Evolutionary conservation across 2,888 invertebrate species (phyloP).

Genomic region (Gryllus longicercus): DNA sequence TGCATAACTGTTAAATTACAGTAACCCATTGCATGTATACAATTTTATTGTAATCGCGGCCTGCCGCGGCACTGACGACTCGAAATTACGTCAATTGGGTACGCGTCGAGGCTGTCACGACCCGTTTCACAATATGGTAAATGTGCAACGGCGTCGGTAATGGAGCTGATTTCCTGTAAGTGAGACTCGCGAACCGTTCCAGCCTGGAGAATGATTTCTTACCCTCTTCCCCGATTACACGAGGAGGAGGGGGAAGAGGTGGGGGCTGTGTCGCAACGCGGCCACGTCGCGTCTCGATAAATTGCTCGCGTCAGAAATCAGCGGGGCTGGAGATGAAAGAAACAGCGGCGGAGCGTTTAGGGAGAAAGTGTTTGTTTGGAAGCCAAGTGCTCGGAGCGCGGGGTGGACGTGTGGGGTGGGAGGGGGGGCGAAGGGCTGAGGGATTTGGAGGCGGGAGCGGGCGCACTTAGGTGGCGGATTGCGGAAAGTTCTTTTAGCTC

Average conservation of each 20-base stretch:
- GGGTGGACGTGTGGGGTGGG: not conserved
- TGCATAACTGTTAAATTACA: constrained; percentile 17
- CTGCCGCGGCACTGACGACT: not conserved
- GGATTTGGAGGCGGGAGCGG: not conserved
- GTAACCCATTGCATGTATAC: not conserved
- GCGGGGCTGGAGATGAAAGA: not conserved
- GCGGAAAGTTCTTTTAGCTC: constrained; percentile 6
- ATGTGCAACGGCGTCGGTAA: not conserved
- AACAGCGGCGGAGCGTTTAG: not conserved
- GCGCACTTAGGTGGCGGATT: not conserved
- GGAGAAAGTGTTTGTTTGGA: constrained; percentile 17
- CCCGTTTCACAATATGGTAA: constrained; percentile 4
- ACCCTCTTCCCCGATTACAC: not conserved
- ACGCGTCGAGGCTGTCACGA: not conserved
- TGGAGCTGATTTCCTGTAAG: constrained; percentile 1
- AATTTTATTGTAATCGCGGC: not conserved
- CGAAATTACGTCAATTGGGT: constrained; percentile 9
- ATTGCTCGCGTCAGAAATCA: constrained; percentile 3
- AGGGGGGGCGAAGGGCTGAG: not conserved
- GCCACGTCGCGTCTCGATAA: not conserved
- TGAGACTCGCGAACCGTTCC: not conserved
- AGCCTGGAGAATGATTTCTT: not conserved
- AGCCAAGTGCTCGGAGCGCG: not conserved
- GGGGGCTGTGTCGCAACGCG: not conserved
- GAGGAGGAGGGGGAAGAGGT: not conserved